These are phyloP conservation scores for Metopia argyrocephala DNA, from an alignment of 2,888 invertebrate genomes.

Conservation along the genomic window DNA sequence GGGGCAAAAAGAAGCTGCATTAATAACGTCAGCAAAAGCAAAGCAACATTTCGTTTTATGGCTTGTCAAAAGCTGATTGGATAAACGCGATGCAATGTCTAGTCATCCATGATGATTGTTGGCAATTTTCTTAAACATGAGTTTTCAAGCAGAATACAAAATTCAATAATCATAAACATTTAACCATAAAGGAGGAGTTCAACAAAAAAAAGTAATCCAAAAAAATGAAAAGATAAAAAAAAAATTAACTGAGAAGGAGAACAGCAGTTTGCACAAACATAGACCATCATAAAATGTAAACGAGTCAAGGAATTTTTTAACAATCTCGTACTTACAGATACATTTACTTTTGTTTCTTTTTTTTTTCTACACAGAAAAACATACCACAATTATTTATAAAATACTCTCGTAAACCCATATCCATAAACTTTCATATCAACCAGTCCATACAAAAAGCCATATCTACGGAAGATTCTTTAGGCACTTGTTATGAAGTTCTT, in stretches of 20 bases:
- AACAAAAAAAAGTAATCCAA: slow-evolving; percentile 37
- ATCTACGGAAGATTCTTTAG: neutral
- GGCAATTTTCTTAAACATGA: slow-evolving; percentile 62
- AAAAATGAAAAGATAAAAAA: neutral
- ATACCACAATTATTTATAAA: slow-evolving; percentile 19
- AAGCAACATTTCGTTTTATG: slow-evolving; percentile 49
- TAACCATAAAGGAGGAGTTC: slow-evolving; percentile 64
- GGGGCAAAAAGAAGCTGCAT: slow-evolving; percentile 25
- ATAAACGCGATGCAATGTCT: slow-evolving; percentile 63
- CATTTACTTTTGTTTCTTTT: no score
- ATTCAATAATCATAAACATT: slow-evolving; percentile 65
- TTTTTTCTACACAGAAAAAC: neutral
- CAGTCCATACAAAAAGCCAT: neutral
- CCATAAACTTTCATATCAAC: neutral
- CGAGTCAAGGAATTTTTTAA: slow-evolving; percentile 55
- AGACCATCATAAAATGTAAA: slow-evolving; percentile 60
- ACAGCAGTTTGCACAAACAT: slow-evolving; percentile 29
- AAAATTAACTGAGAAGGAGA: slow-evolving; percentile 18
- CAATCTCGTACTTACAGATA: slow-evolving; percentile 44
- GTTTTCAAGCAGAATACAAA: slow-evolving; percentile 61
- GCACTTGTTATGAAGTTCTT: slow-evolving; percentile 10
- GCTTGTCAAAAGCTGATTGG: slow-evolving; percentile 64
- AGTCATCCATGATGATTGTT: slow-evolving; percentile 64
- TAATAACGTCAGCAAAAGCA: slow-evolving; percentile 8
- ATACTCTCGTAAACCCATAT: neutral